Conservation (phyloP, 1,140 invertebrate genomes). For the Meloidogyne hapla region DNA sequence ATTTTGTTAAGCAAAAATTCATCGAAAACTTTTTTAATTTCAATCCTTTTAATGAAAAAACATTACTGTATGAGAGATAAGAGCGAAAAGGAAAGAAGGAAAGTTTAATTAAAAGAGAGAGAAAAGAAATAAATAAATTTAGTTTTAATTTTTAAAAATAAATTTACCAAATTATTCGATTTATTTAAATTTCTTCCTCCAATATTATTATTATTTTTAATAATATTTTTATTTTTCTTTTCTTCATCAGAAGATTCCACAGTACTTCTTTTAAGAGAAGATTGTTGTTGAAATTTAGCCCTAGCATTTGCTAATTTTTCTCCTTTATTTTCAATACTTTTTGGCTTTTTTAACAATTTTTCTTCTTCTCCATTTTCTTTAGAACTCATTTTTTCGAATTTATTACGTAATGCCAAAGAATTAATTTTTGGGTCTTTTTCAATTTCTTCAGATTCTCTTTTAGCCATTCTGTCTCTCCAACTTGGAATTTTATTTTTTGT, state of each 20-base stretch:
- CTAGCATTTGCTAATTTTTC: neutral
- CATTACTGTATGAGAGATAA: too few relatives aligned
- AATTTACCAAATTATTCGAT: neutral
- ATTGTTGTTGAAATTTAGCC: too few relatives aligned
- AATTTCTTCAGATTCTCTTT: neutral
- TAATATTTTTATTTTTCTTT: neutral
- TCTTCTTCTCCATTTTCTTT: conserved; percentile 1
- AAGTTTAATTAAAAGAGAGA: too few relatives aligned
- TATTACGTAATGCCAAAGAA: neutral
- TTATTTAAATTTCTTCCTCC: neutral
- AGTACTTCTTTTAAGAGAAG: neutral
- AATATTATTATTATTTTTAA: neutral
- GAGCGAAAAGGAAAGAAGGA: too few relatives aligned
- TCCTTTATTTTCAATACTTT: neutral
- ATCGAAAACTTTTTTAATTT: too few relatives aligned
- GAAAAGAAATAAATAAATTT: too few relatives aligned
- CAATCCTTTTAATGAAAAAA: too few relatives aligned
- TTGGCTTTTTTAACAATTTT: neutral
- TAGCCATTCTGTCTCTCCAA: neutral
- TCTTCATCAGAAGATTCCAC: neutral
- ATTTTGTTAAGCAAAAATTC: too few relatives aligned
- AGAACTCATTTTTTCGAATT: neutral
- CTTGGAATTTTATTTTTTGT: neutral
- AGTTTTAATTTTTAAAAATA: too few relatives aligned
- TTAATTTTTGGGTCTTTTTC: neutral